phyloP scores from a whole-genome alignment of 1,140 invertebrate species.

The Lasioglossum albipes region DNA sequence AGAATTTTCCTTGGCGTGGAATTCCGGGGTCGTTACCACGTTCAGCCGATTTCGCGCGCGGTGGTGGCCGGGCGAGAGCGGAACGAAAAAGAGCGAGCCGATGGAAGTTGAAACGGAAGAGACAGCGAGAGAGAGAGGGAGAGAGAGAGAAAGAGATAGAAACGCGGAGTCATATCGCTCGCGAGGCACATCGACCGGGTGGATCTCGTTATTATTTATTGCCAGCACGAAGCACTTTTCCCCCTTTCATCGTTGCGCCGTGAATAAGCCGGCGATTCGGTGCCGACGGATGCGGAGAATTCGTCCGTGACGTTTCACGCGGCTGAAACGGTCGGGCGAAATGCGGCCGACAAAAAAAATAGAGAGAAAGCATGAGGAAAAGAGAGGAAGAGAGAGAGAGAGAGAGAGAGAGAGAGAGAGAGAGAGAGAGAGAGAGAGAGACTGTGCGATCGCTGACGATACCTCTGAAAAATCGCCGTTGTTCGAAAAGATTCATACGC shows the following conservation, averaged over 20 bases:
- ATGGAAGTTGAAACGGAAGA: not conserved
- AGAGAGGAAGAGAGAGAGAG: not conserved
- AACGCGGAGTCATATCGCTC: conserved; percentile 41
- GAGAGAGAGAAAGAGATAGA: not conserved
- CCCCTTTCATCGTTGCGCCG: conserved; percentile 56
- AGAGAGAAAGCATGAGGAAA: not conserved
- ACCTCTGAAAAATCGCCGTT: conserved; percentile 58
- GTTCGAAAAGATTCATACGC: conserved; percentile 55
- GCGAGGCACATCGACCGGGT: conserved; percentile 42
- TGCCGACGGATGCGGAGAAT: conserved; percentile 55
- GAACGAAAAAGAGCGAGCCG: conserved; percentile 3
- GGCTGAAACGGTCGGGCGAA: conserved; percentile 38
- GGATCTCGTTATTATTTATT: conserved; percentile 65
- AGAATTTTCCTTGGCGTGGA: not conserved
- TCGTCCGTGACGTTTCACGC: conserved; percentile 59
- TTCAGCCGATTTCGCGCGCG: conserved; percentile 3
- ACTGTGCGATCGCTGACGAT: conserved; percentile 48
- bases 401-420: not conserved
- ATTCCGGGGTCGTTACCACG: conserved; percentile 12
- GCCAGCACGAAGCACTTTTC: conserved; percentile 55
- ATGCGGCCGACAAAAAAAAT: conserved; percentile 30
- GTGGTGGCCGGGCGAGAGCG: not conserved
- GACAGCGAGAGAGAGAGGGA: not conserved
- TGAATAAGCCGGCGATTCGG: conserved; percentile 52
- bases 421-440: too few species aligned